These are phyloP conservation scores for Pterocles burchelli DNA, from an alignment of 2,113 vertebrate species.

Conservation along the genomic window DNA sequence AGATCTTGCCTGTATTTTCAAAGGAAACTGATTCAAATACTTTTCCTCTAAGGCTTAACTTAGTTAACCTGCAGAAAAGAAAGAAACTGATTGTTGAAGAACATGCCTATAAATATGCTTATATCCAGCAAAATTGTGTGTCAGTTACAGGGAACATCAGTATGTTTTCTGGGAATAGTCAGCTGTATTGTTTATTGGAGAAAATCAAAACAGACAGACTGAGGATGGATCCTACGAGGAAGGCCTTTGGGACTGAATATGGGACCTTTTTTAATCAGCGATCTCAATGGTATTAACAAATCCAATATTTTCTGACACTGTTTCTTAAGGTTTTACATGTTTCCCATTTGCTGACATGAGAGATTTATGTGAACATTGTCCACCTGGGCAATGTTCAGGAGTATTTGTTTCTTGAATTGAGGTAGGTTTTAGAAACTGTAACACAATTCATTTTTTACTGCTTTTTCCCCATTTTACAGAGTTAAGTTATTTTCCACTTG, in stretches of 20 bases:
- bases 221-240: background rate
- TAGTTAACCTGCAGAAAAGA: background rate
- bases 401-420: slow-evolving; percentile 52
- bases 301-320: background rate
- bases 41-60: background rate
- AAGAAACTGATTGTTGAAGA: background rate
- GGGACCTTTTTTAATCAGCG: background rate
- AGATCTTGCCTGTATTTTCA: background rate
- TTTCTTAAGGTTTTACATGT: slow-evolving; percentile 10
- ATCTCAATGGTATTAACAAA: background rate
- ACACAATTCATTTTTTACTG: slow-evolving; percentile 64
- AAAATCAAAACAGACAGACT: background rate
- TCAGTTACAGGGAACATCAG: background rate
- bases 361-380: slow-evolving; percentile 43
- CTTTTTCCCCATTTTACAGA: slow-evolving; percentile 23
- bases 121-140: background rate
- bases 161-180: background rate
- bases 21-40: background rate
- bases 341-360: background rate
- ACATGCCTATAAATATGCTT: background rate
- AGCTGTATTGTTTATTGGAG: background rate
- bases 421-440: slow-evolving; percentile 49
- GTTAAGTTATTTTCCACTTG: slow-evolving; percentile 58
- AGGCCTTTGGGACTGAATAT: background rate
- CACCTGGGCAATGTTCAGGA: background rate